Percentiles rank a stretch among this genome's conserved stretches.
Conservation (phyloP, 2,113 vertebrate genomes). For the Poecilia latipinna region DNA sequence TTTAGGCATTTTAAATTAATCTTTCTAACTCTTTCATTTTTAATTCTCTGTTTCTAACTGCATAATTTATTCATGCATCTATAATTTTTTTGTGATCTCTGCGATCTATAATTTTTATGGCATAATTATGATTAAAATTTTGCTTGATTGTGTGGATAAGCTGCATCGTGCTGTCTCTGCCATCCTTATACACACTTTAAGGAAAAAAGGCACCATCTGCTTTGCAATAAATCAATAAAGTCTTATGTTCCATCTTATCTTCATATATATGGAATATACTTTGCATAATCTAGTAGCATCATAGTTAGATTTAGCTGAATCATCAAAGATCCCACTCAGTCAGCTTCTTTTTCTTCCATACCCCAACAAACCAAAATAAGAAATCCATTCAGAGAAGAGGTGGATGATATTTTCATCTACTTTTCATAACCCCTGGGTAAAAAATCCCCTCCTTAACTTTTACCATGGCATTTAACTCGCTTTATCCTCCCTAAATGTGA, state of each 20-base stretch:
- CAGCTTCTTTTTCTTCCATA: slow-evolving; percentile 9
- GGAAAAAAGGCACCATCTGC: background rate
- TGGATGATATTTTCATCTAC: slow-evolving; percentile 19
- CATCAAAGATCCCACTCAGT: slow-evolving; percentile 18
- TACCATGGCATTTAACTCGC: slow-evolving; percentile 46
- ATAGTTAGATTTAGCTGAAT: slow-evolving; percentile 2
- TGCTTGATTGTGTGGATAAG: background rate
- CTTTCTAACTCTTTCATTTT: background rate
- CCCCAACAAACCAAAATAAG: background rate
- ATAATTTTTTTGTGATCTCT: background rate
- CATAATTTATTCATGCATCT: background rate
- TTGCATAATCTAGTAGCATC: slow-evolving; percentile 6
- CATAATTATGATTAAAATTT: slow-evolving; percentile 2
- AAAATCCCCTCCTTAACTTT: slow-evolving; percentile 17
- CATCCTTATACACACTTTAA: background rate
- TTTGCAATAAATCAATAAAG: background rate
- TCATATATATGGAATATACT: background rate
- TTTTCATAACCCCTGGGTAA: slow-evolving; percentile 4
- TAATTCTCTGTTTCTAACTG: background rate
- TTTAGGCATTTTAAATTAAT: background rate
- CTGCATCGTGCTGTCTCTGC: background rate
- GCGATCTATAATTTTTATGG: background rate
- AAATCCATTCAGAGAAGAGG: background rate
- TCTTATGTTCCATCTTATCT: background rate
- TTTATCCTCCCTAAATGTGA: slow-evolving; percentile 44